These are phyloP conservation scores for Drepana falcataria DNA, from an alignment of 2,888 invertebrate species.

Conservation along the genomic window DNA sequence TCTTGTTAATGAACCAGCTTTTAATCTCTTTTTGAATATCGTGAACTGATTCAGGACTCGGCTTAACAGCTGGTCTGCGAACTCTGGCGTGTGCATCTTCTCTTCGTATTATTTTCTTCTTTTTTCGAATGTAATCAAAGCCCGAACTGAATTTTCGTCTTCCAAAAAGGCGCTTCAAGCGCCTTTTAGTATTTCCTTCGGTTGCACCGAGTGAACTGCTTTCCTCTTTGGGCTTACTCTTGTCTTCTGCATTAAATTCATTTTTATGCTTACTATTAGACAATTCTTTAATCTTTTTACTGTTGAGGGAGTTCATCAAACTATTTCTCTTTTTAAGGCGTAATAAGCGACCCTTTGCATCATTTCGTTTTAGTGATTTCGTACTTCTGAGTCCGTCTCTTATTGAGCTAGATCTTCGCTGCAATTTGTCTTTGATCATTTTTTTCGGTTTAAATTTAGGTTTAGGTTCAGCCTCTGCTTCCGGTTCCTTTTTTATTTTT, in stretches of 20 bases:
- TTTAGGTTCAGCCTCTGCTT: constrained; percentile 34
- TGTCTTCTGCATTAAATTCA: constrained; percentile 55
- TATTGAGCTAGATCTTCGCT: constrained; percentile 61
- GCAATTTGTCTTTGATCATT: constrained; percentile 60
- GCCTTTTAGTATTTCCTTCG: constrained; percentile 69
- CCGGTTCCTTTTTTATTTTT: constrained; percentile 52
- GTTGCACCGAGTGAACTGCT: constrained; percentile 39
- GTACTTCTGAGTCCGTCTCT: constrained; percentile 71
- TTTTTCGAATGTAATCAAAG: constrained; percentile 93
- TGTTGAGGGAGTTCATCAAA: constrained; percentile 60
- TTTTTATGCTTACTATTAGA: constrained; percentile 51
- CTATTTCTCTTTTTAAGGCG: constrained; percentile 72
- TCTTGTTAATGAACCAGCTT: constrained; percentile 95
- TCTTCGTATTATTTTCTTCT: constrained; percentile 85
- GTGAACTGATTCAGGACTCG: constrained; percentile 82
- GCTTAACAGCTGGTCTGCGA: constrained; percentile 67
- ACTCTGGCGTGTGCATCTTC: constrained; percentile 71
- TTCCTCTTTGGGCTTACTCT: constrained; percentile 64
- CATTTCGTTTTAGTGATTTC: constrained; percentile 65
- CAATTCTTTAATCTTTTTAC: constrained; percentile 64
- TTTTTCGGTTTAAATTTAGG: constrained; percentile 64
- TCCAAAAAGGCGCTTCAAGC: constrained; percentile 81
- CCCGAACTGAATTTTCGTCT: constrained; percentile 88
- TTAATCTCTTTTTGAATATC: constrained; percentile 92
- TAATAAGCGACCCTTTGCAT: constrained; percentile 63